These are phyloP conservation scores for Styela clava DNA, from an alignment of 23 tunicate species.

Conservation along the genomic window DNA sequence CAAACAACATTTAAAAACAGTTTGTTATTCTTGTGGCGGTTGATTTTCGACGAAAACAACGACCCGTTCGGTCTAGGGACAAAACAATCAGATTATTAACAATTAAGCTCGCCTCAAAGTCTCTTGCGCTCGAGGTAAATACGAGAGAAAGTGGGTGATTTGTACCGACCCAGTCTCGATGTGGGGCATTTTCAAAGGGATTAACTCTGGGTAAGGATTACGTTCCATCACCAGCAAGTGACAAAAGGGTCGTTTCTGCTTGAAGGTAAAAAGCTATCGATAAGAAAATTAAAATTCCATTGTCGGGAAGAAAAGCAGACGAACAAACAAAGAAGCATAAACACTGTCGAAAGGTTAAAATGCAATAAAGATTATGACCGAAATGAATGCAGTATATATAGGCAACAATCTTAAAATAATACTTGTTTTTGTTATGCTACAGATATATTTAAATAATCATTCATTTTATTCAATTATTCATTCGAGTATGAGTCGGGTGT, in stretches of 20 bases:
- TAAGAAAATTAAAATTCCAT: constrained; percentile 26
- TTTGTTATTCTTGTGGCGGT: too few relatives aligned
- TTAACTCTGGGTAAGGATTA: neutral
- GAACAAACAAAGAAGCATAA: constrained; percentile 7
- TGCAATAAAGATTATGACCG: neutral
- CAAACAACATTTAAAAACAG: too few relatives aligned
- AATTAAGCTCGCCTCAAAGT: neutral
- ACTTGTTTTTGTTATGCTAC: too few relatives aligned
- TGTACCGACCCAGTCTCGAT: neutral
- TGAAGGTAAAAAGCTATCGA: constrained; percentile 11
- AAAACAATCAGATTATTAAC: neutral
- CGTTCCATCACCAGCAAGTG: constrained; percentile 25
- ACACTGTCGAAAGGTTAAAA: constrained; percentile 2
- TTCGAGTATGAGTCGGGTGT: too few relatives aligned
- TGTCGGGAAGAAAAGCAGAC: neutral
- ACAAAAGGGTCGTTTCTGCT: constrained; percentile 8
- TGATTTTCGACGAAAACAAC: too few relatives aligned
- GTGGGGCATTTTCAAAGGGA: neutral
- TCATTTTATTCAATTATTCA: too few relatives aligned
- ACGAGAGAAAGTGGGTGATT: neutral
- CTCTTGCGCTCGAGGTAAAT: neutral
- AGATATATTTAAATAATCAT: too few relatives aligned
- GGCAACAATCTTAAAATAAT: too few relatives aligned
- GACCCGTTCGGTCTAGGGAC: neutral
- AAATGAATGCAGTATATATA: too few relatives aligned